These are phyloP conservation scores for Anoura caudifer DNA, from an alignment of 2,113 vertebrate species.

Conservation along the genomic window DNA sequence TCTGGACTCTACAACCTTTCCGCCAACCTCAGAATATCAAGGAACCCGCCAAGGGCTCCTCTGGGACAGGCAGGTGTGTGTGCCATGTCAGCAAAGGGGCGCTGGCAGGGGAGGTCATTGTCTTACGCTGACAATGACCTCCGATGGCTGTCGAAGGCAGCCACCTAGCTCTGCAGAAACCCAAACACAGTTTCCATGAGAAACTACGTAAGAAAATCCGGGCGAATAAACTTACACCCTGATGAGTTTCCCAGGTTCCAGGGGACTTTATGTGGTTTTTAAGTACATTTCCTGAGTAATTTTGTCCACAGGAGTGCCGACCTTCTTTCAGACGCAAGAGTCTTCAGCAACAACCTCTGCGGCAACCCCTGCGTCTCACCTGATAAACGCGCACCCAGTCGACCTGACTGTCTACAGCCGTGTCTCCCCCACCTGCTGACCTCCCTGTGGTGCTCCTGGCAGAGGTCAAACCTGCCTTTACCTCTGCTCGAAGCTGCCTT, in stretches of 20 bases:
- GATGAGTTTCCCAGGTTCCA: neutral
- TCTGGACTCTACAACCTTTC: neutral
- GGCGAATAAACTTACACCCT: neutral
- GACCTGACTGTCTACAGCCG: fast-evolving
- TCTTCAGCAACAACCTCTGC: neutral
- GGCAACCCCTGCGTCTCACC: neutral
- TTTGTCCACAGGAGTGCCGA: neutral
- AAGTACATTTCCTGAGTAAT: neutral
- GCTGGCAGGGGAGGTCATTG: neutral
- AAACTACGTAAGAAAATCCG: neutral
- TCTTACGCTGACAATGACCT: too few species aligned
- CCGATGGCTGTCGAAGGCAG: neutral
- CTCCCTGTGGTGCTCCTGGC: neutral
- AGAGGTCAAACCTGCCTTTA: conserved; percentile 54
- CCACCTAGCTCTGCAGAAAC: neutral
- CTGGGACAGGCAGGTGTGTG: neutral
- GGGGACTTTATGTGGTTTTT: neutral
- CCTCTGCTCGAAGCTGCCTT: conserved; percentile 77
- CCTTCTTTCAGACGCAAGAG: neutral
- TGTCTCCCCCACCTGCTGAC: neutral
- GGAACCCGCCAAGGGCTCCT: neutral
- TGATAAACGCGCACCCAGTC: too few species aligned
- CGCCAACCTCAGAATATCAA: neutral
- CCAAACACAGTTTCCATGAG: neutral
- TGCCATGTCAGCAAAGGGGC: neutral